Evolutionary conservation across 2,797 vertebrate genomes (phyloP).

Genomic region (Arrhamphus sclerolepis): DNA sequence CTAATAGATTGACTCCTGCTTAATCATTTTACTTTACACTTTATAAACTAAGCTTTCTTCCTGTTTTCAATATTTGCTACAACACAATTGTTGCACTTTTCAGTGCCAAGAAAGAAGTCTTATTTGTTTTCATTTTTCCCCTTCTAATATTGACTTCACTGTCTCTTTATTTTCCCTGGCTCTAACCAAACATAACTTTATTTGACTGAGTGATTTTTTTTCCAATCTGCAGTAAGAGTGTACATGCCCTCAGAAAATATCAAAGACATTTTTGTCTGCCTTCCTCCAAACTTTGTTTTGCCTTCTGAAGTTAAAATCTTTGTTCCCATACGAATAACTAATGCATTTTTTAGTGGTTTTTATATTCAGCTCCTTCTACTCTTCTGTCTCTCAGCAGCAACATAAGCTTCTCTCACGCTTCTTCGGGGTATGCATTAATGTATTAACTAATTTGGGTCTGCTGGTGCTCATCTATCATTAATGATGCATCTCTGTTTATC

Average conservation of each 20-base stretch:
- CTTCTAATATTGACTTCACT: slow-evolving; percentile 19
- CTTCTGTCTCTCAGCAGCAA: slow-evolving; percentile 42
- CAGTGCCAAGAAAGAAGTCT: slow-evolving; percentile 7
- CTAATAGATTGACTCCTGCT: slow-evolving; percentile 24
- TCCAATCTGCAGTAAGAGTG: background rate
- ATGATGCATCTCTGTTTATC: slow-evolving; percentile 31
- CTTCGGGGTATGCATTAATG: slow-evolving; percentile 26
- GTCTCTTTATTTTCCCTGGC: slow-evolving; percentile 5
- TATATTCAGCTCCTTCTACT: slow-evolving; percentile 29
- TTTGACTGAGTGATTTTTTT: background rate
- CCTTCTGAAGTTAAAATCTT: slow-evolving; percentile 38
- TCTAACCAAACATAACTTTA: background rate
- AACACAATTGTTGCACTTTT: slow-evolving; percentile 20
- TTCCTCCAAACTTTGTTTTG: slow-evolving; percentile 28
- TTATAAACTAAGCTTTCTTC: slow-evolving; percentile 6
- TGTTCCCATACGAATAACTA: slow-evolving; percentile 26
- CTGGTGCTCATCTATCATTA: slow-evolving; percentile 60
- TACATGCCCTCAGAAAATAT: slow-evolving; percentile 3
- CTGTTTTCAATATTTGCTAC: slow-evolving; percentile 3
- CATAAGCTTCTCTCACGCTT: slow-evolving; percentile 21
- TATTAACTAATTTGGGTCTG: slow-evolving; percentile 38
- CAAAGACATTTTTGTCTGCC: slow-evolving; percentile 28
- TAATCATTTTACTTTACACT: slow-evolving; percentile 16
- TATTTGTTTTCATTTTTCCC: slow-evolving; percentile 15
- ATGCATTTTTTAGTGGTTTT: slow-evolving; percentile 61